Percentiles rank a stretch among this genome's conserved stretches.
Evolutionary conservation across 2,797 vertebrate genomes (phyloP).

Genomic region (Cyprinodon diabolis): DNA sequence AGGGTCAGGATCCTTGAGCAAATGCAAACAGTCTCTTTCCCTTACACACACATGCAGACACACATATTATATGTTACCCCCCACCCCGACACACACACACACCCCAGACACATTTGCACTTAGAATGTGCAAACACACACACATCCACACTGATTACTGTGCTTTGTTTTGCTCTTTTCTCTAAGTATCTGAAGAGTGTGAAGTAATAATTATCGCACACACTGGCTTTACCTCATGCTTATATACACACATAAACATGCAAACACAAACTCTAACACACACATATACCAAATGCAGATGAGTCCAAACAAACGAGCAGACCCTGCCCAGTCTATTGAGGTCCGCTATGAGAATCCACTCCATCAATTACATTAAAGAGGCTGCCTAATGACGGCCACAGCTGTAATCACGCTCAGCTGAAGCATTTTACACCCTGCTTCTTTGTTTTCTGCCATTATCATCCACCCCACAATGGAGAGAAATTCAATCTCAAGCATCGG

Average conservation of each 20-base stretch:
- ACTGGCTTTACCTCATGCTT: conserved; percentile 70
- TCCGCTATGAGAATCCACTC: conserved; percentile 99
- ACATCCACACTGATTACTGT: conserved; percentile 91
- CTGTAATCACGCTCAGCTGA: conserved; percentile 94
- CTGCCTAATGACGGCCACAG: conserved; percentile 96
- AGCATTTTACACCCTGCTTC: conserved; percentile 77
- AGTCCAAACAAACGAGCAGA: conserved; percentile 94
- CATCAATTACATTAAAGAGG: conserved; percentile 99
- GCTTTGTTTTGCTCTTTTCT: conserved; percentile 86
- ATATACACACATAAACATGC: conserved; percentile 47
- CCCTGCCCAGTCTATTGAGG: conserved; percentile 97
- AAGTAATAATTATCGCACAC: conserved; percentile 98
- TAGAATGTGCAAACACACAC: conserved; percentile 76
- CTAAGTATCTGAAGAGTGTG: conserved; percentile 91
- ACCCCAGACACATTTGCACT: conserved; percentile 48
- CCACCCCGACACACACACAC: conserved; percentile 51
- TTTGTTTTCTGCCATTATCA: conserved; percentile 81
- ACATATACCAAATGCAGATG: conserved; percentile 75
- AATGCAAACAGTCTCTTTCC: conserved; percentile 74
- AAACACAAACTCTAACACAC: conserved; percentile 53
- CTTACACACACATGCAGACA: conserved; percentile 15
- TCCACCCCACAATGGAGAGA: conserved; percentile 70
- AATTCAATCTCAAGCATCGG: conserved; percentile 74
- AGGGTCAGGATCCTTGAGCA: conserved; percentile 82
- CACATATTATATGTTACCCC: conserved; percentile 26